These are phyloP conservation scores for Steatornis caripensis DNA, from an alignment of 2,113 vertebrate genomes.

Conservation along the genomic window DNA sequence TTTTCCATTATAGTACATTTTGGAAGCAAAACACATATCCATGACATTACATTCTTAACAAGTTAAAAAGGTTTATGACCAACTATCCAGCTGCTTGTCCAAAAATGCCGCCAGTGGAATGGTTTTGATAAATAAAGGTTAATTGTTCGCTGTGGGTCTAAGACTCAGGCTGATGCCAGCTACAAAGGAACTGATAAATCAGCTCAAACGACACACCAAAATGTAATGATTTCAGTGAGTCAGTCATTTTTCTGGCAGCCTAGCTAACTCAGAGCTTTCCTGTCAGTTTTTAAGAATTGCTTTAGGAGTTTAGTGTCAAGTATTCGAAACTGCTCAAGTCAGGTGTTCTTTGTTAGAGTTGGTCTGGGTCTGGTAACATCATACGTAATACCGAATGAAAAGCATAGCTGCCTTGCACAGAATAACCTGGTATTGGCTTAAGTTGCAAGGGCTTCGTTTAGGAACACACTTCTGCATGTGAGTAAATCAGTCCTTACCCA, in stretches of 20 bases:
- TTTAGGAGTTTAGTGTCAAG: constrained; percentile 1
- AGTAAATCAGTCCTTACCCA: not conserved
- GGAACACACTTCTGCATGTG: not conserved
- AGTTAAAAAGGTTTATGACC: not conserved
- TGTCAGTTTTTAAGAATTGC: not conserved
- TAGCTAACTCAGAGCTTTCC: not conserved
- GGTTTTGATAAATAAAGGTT: not conserved
- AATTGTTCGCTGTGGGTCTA: not conserved
- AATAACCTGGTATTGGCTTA: not conserved
- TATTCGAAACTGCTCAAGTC: not conserved
- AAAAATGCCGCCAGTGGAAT: not conserved
- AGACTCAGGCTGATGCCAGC: not conserved
- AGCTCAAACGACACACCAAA: not conserved
- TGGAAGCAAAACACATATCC: not conserved
- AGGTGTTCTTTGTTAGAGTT: constrained; percentile 28
- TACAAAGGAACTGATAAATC: not conserved
- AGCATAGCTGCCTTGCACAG: not conserved
- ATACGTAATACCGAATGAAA: not conserved
- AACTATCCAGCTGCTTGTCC: not conserved
- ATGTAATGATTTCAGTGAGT: not conserved
- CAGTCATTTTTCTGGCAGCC: not conserved
- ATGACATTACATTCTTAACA: not conserved
- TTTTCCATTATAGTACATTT: not conserved
- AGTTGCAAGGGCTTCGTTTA: not conserved
- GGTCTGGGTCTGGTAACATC: not conserved